These are phyloP conservation scores for Baronia brevicornis DNA, from an alignment of 2,888 invertebrate genomes.

Conservation along the genomic window DNA sequence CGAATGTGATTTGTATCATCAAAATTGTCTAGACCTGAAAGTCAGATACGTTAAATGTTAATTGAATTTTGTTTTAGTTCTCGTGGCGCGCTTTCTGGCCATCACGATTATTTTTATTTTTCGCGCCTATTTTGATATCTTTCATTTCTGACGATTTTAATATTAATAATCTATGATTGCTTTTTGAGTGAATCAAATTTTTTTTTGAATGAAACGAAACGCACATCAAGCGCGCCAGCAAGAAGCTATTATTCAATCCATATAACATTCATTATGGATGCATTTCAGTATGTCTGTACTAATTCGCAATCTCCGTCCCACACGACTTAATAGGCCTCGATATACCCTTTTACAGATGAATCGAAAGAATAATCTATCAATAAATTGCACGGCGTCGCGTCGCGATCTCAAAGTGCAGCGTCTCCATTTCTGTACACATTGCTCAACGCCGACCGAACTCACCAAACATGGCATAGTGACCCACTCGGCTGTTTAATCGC, in stretches of 20 bases:
- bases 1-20: too few relatives aligned
- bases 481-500: slow-evolving; percentile 26
- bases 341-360: slow-evolving; percentile 9
- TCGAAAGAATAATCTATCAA: slow-evolving; percentile 8
- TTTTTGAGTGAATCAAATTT: too few relatives aligned
- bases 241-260: neutral
- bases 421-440: slow-evolving; percentile 23
- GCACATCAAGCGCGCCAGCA: slow-evolving; percentile 4
- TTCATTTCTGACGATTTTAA: too few relatives aligned
- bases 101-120: too few relatives aligned
- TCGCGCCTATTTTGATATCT: too few relatives aligned
- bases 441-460: slow-evolving; percentile 24
- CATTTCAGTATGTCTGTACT: slow-evolving; percentile 3
- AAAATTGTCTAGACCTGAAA: too few relatives aligned
- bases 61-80: too few relatives aligned
- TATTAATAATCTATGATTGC: too few relatives aligned
- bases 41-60: too few relatives aligned
- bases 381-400: slow-evolving; percentile 9
- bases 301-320: slow-evolving; percentile 1
- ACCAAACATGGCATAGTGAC: slow-evolving; percentile 29
- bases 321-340: slow-evolving; percentile 5
- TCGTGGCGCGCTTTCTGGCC: too few relatives aligned
- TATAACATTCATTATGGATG: slow-evolving; percentile 8
- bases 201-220: too few relatives aligned
- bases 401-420: slow-evolving; percentile 17